Evolutionary conservation across 2,888 invertebrate genomes (phyloP).

Genomic region (Odontothrips loti): DNA sequence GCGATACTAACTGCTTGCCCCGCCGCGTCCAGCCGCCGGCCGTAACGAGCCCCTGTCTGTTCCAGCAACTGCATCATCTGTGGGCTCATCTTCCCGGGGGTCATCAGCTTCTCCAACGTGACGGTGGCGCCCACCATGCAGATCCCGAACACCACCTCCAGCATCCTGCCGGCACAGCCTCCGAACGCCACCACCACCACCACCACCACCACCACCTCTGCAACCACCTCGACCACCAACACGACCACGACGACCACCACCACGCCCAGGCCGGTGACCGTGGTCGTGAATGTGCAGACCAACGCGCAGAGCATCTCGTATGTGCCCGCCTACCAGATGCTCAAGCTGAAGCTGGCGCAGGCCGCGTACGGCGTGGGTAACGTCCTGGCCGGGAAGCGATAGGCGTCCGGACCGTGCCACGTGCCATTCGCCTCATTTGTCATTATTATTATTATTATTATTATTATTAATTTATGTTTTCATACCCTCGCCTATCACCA

Average conservation of each 20-base stretch:
- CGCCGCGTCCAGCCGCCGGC: too few species aligned
- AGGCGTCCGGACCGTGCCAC: neutral
- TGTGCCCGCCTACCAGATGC: slow-evolving; percentile 4
- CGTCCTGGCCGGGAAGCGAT: neutral
- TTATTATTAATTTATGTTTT: too few species aligned
- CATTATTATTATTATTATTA: too few species aligned
- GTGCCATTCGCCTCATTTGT: neutral
- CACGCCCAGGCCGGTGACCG: slow-evolving; percentile 1
- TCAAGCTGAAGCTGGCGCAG: neutral
- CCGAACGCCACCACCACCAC: neutral
- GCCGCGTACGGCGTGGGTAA: neutral
- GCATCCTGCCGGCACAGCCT: neutral
- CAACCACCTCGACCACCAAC: neutral
- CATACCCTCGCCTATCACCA: too few species aligned
- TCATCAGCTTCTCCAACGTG: neutral
- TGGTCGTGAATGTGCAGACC: neutral
- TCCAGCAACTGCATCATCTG: neutral
- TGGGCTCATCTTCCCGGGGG: neutral
- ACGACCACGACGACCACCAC: neutral
- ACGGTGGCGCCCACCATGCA: neutral
- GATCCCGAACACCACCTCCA: neutral
- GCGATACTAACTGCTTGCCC: too few species aligned
- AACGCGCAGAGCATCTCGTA: neutral
- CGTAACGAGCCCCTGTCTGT: neutral
- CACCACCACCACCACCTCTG: neutral